Base-by-base conservation (phyloP, 1,140 invertebrate species). In the Euwallacea fornicatus region DNA sequence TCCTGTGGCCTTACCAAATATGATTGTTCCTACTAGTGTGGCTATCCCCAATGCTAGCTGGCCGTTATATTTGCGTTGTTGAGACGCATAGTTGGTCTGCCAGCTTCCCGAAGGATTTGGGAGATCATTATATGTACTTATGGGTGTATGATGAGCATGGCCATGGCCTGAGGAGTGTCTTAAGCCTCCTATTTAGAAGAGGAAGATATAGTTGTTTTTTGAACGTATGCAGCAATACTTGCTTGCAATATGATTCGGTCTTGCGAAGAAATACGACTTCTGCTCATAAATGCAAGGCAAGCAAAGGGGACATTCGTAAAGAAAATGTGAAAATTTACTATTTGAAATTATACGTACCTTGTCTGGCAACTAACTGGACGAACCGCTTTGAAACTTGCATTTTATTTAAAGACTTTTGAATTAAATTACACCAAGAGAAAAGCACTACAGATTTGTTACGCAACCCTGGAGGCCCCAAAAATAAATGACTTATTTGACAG, bases 61-160 rank as follows among this genome's bases (percentile, higher is more conserved):
- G 7, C 84, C 76, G 77, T 93, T 93, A 82, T 91, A 90, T 77
- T 85, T 88, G 63, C 83, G 82, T 74, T 93, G 88, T 42, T 84
- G 84, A 41, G 85, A 84, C 66, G 88, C 85, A 78, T 91, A 79
- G 42, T 86, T 77, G 15, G 88, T 86, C 76, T 90, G 83, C 91
- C 91, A 94, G 9, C 87, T 88, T 33, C 92, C 91, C 59, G 84
- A 81, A 6, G 92, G 91, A 11, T 88, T 84, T 6, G 90, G 89
- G 77, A 93, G 77, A 75, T 93, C 91, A 77, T 93, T 89, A 54
- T 76, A 77, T 7, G 76, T 61, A 43, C 50, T 42, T 62, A 50
- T 42, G 9, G 8, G 16, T 41, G 50, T 58, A 66, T 58, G 55
- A 16, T 56, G 56, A 9, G n/a, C 66, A 50, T 16, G 8, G 7